These are phyloP conservation scores for Siniperca undulata DNA, from an alignment of 2,797 vertebrate genomes.

Conservation along the genomic window DNA sequence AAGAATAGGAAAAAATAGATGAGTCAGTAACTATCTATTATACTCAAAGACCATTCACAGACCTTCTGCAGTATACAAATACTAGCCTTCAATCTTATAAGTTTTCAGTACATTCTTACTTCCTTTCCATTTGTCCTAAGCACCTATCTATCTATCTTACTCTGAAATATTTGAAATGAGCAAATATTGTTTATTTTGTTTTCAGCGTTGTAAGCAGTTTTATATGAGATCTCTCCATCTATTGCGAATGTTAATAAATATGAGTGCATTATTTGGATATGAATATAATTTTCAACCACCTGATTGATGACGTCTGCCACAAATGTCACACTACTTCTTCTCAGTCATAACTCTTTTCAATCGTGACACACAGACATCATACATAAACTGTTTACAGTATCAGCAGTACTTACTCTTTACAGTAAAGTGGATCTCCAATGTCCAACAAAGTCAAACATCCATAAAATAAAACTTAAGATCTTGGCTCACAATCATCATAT, in stretches of 20 bases:
- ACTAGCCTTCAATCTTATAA: neutral
- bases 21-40: conserved; percentile 26
- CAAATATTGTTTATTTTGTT: neutral
- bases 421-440: neutral
- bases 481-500: neutral
- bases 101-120: neutral
- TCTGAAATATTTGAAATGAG: neutral
- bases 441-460: neutral
- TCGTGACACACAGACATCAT: neutral
- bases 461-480: neutral
- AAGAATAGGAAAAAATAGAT: conserved; percentile 36
- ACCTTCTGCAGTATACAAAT: neutral
- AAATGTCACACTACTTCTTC: neutral
- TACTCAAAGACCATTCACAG: neutral
- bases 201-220: neutral
- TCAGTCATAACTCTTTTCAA: neutral
- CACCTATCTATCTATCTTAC: neutral
- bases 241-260: neutral
- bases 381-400: neutral
- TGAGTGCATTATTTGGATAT: neutral
- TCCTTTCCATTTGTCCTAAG: neutral
- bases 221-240: too few relatives aligned
- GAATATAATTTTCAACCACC: neutral
- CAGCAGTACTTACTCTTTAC: neutral
- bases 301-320: neutral